These are phyloP conservation scores for Drosophila athabasca DNA, from an alignment of 1,140 invertebrate species.

Conservation along the genomic window DNA sequence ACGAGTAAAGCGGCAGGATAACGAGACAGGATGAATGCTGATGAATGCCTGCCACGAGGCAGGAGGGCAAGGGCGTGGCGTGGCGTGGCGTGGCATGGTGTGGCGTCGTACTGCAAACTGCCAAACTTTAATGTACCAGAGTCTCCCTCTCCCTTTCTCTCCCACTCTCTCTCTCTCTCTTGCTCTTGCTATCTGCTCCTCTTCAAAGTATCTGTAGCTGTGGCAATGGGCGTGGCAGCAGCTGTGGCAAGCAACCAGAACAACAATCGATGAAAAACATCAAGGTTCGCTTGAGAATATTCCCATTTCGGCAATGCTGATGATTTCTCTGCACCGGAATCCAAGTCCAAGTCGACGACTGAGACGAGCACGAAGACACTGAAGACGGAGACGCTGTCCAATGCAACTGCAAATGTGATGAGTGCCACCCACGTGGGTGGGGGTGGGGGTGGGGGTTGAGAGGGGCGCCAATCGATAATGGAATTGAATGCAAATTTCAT, in stretches of 20 bases:
- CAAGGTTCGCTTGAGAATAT: slow-evolving; percentile 30
- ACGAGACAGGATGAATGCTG: slow-evolving; percentile 69
- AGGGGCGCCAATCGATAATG: too few relatives aligned
- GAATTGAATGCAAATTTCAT: too few relatives aligned
- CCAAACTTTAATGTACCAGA: slow-evolving; percentile 70
- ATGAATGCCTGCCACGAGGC: slow-evolving; percentile 56
- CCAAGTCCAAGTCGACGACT: too few relatives aligned
- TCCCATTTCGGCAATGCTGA: slow-evolving; percentile 48
- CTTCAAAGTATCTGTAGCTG: slow-evolving; percentile 24
- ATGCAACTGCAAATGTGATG: slow-evolving; percentile 61
- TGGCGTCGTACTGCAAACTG: slow-evolving; percentile 36
- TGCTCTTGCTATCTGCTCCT: background rate
- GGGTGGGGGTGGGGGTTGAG: background rate
- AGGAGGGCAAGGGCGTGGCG: slow-evolving; percentile 14
- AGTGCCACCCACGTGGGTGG: slow-evolving; percentile 10
- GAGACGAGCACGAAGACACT: background rate
- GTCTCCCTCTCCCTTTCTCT: background rate
- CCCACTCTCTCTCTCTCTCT: too few relatives aligned
- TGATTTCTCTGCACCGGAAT: background rate
- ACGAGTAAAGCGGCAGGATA: slow-evolving; percentile 46
- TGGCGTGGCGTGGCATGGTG: slow-evolving; percentile 33
- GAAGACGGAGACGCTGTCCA: slow-evolving; percentile 22
- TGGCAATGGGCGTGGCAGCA: slow-evolving; percentile 16
- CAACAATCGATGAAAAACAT: background rate
- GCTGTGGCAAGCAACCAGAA: slow-evolving; percentile 16